A percentile compares a stretch with the other conserved stretches of the same genome.
These are phyloP conservation scores for Elaphurus davidianus DNA, from an alignment of 2,113 vertebrate species.

Conservation along the genomic window DNA sequence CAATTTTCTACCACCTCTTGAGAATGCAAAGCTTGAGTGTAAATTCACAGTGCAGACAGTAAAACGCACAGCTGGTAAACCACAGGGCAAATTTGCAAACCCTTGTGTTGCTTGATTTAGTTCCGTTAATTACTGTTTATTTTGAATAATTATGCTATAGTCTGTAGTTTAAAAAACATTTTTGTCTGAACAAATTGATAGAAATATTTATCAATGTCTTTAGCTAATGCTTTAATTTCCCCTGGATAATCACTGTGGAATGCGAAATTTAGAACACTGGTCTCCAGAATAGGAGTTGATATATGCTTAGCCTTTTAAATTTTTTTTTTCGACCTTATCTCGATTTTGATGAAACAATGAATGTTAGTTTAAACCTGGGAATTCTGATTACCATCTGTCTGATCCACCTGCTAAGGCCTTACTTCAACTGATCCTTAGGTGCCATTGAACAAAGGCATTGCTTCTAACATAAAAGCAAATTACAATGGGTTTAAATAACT, in stretches of 20 bases:
- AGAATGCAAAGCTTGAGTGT: constrained; percentile 49
- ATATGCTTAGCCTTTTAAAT: constrained; percentile 10
- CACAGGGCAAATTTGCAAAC: constrained; percentile 69
- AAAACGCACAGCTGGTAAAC: constrained; percentile 70
- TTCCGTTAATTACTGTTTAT: constrained; percentile 74
- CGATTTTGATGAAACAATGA: constrained; percentile 66
- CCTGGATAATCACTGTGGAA: constrained; percentile 31
- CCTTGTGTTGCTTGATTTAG: constrained; percentile 62
- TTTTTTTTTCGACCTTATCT: constrained; percentile 52
- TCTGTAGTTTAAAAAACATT: constrained; percentile 61
- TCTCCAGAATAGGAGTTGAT: constrained; percentile 7
- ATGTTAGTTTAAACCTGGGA: constrained; percentile 56
- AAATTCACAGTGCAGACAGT: constrained; percentile 59
- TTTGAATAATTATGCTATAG: constrained; percentile 74
- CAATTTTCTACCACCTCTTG: constrained; percentile 59
- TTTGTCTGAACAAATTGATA: constrained; percentile 64
- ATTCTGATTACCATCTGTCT: constrained; percentile 70
- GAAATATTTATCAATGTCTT: constrained; percentile 73
- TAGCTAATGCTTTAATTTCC: constrained; percentile 57
- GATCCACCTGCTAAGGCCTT: constrained; percentile 60
- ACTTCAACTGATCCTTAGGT: constrained; percentile 48
- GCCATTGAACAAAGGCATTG: constrained; percentile 48
- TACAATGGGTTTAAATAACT: background rate
- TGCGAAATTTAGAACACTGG: constrained; percentile 34
- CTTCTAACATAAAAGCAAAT: background rate